Conservation (phyloP, 2,113 vertebrate genomes). For the Oryzias curvinotus region DNA sequence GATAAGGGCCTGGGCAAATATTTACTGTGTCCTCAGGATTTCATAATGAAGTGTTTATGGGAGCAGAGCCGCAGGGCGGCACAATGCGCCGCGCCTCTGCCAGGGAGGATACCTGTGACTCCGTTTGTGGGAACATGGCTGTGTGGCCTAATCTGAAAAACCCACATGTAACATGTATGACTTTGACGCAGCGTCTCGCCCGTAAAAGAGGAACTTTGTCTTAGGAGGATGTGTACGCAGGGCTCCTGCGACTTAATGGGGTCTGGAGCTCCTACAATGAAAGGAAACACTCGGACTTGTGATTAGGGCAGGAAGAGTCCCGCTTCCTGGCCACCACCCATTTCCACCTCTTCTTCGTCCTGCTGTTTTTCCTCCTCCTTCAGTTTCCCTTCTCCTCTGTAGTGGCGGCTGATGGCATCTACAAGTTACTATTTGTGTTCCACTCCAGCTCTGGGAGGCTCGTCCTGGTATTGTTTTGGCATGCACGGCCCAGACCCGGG, state of each 20-base stretch:
- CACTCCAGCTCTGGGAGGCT: constrained; percentile 57
- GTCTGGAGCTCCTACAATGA: constrained; percentile 76
- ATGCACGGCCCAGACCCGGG: constrained; percentile 39
- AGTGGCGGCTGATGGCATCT: constrained; percentile 51
- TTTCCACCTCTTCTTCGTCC: constrained; percentile 77
- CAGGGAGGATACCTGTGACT: constrained; percentile 59
- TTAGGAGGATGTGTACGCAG: constrained; percentile 30
- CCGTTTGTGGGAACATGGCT: constrained; percentile 8
- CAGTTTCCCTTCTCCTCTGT: constrained; percentile 59
- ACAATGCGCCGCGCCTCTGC: constrained; percentile 43
- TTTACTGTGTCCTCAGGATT: constrained; percentile 78
- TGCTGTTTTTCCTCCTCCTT: constrained; percentile 71
- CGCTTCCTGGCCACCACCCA: constrained; percentile 77
- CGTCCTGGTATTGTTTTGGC: constrained; percentile 73
- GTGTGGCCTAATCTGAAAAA: constrained; percentile 13
- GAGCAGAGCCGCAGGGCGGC: constrained; percentile 54
- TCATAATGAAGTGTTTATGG: constrained; percentile 80
- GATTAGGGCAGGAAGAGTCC: constrained; percentile 80
- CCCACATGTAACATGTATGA: constrained; percentile 7
- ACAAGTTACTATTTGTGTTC: constrained; percentile 75
- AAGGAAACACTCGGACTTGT: constrained; percentile 78
- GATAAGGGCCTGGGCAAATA: constrained; percentile 75
- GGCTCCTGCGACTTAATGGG: constrained; percentile 60
- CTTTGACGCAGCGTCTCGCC: constrained; percentile 15
- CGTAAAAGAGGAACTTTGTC: constrained; percentile 11